Percentiles rank a stretch among this genome's conserved stretches.
These are phyloP conservation scores for Polia nebulosa DNA, from an alignment of 2,888 invertebrate species.

Conservation along the genomic window DNA sequence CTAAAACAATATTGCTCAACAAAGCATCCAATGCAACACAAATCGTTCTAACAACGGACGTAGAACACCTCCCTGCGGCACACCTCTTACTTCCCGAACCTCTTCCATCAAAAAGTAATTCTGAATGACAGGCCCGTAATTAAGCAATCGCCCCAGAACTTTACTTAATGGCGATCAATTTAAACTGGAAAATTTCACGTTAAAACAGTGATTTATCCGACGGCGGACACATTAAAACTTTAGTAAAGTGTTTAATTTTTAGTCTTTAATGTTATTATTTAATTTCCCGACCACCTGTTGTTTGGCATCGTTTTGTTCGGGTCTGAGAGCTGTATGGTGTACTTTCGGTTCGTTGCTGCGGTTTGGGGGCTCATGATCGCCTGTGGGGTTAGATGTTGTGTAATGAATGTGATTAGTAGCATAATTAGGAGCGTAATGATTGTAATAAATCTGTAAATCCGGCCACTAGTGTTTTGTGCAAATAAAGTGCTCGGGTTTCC, in stretches of 20 bases:
- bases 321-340: conserved; percentile 1
- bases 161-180: conserved; percentile 68
- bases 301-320: conserved; percentile 39
- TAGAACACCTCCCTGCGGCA: conserved; percentile 40
- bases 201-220: conserved; percentile 69
- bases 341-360: conserved; percentile 15
- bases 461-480: neutral
- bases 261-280: conserved; percentile 63
- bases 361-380: conserved; percentile 23
- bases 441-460: conserved; percentile 41
- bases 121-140: conserved; percentile 64
- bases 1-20: neutral
- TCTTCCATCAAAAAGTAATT: conserved; percentile 62
- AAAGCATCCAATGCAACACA: neutral
- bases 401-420: conserved; percentile 51
- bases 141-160: conserved; percentile 64
- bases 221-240: conserved; percentile 75
- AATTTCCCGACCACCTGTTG: conserved; percentile 58
- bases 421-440: conserved; percentile 42
- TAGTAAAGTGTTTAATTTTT: conserved; percentile 72
- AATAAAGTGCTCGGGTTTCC: conserved; percentile 18
- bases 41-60: conserved; percentile 8
- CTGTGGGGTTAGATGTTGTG: conserved; percentile 26
- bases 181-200: conserved; percentile 66
- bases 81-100: conserved; percentile 49